These are phyloP conservation scores for Epinephelus fuscoguttatus DNA, from an alignment of 2,113 vertebrate genomes.

Conservation along the genomic window DNA sequence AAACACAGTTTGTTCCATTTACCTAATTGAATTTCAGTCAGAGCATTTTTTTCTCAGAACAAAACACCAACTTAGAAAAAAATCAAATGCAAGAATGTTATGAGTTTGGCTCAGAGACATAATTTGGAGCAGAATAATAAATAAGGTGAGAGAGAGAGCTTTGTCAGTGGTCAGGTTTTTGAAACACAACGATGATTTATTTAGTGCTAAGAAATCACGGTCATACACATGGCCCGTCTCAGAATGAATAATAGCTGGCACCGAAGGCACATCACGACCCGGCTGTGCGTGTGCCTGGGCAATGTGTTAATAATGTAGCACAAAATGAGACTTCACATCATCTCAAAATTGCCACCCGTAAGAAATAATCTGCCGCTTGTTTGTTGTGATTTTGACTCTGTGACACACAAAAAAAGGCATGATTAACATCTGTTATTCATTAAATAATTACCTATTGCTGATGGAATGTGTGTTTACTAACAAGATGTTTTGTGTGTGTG, in stretches of 20 bases:
- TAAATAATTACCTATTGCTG: background rate
- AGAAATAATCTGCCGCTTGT: background rate
- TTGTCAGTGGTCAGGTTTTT: conserved; percentile 24
- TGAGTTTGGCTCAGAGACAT: conserved; percentile 47
- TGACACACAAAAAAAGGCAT: background rate
- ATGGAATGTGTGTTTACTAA: background rate
- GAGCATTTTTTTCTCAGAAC: conserved; percentile 22
- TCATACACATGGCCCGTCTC: background rate
- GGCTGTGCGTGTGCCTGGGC: conserved; percentile 2
- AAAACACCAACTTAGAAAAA: conserved; percentile 52
- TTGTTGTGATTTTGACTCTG: background rate
- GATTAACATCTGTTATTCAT: background rate
- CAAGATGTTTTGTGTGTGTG: too few species aligned
- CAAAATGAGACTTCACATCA: conserved; percentile 20
- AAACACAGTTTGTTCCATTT: conserved; percentile 32
- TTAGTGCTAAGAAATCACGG: conserved; percentile 35
- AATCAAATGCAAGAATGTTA: conserved; percentile 38
- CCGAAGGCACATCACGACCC: conserved; percentile 16
- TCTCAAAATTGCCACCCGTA: background rate
- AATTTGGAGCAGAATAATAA: conserved; percentile 33
- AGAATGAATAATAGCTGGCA: conserved; percentile 43
- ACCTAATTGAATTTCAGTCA: conserved; percentile 50
- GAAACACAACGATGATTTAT: conserved; percentile 50
- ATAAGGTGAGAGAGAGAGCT: background rate
- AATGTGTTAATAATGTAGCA: conserved; percentile 42